phyloP scores from a whole-genome alignment of 2,797 vertebrate species.

The Eremophila alpestris region DNA sequence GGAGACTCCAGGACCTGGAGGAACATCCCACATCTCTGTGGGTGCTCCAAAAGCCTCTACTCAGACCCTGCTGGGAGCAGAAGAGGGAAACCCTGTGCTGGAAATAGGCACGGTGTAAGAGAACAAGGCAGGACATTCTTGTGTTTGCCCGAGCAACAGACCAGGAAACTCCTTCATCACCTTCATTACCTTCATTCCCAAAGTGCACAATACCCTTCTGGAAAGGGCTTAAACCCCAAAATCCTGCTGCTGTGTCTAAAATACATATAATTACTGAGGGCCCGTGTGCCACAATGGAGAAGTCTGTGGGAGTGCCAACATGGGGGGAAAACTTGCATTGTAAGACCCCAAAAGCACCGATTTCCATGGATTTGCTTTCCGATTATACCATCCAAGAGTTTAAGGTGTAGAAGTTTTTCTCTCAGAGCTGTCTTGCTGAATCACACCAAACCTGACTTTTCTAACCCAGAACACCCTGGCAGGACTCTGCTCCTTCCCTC shows the following conservation, averaged over 20 bases:
- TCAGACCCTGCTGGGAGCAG: neutral
- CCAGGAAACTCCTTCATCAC: neutral
- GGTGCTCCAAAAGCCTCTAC: neutral
- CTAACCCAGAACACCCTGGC: neutral
- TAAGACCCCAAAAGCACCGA: neutral
- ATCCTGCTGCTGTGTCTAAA: neutral
- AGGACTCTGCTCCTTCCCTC: neutral
- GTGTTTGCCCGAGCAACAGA: neutral
- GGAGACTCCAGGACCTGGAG: neutral
- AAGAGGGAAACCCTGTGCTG: neutral
- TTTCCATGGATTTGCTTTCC: neutral
- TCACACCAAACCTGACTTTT: neutral
- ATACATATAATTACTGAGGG: neutral
- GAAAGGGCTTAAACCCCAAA: neutral
- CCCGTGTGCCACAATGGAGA: neutral
- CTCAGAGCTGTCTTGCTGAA: neutral
- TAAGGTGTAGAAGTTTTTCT: neutral
- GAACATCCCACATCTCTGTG: neutral
- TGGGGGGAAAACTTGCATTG: rapidly evolving
- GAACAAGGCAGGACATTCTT: neutral
- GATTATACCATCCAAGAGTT: neutral
- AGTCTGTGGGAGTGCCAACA: neutral
- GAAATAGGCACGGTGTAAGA: neutral
- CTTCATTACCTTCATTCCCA: neutral
- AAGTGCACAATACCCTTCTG: neutral